A percentile compares a stretch with the other conserved stretches of the same genome.
Conservation (phyloP, 2,888 invertebrate species). For the Macropis europaea region DNA sequence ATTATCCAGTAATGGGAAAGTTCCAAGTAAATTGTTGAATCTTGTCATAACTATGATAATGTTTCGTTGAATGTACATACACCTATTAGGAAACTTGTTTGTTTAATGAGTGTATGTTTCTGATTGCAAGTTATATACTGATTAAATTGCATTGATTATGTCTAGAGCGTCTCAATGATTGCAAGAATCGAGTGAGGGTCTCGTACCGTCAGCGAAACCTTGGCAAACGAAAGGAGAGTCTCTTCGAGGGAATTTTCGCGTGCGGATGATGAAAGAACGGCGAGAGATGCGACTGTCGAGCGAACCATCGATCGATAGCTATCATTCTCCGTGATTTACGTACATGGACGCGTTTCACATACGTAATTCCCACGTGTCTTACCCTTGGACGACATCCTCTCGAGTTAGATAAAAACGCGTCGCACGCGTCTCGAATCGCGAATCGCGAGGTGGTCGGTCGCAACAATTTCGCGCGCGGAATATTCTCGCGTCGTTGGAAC, state of each 20-base stretch:
- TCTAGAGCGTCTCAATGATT: not conserved
- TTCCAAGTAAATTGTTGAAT: too few species aligned
- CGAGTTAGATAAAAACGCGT: slow-evolving; percentile 30
- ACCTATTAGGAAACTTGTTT: too few species aligned
- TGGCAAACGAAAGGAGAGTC: not conserved
- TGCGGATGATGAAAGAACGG: slow-evolving; percentile 23
- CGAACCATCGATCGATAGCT: slow-evolving; percentile 43
- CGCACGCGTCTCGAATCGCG: slow-evolving; percentile 25
- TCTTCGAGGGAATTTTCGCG: slow-evolving; percentile 17
- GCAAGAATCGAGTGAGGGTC: not conserved
- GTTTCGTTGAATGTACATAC: too few species aligned
- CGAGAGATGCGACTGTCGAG: slow-evolving; percentile 13
- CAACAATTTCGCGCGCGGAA: not conserved
- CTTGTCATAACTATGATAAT: too few species aligned
- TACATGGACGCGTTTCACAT: slow-evolving; percentile 24
- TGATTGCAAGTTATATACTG: too few species aligned
- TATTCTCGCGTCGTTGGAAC: not conserved
- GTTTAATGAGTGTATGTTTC: too few species aligned
- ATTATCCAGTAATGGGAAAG: too few species aligned
- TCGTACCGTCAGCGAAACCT: not conserved
- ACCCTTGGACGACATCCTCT: slow-evolving; percentile 4
- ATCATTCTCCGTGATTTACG: slow-evolving; percentile 49
- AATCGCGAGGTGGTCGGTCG: not conserved
- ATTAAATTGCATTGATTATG: not conserved
- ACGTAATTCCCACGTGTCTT: slow-evolving; percentile 32